These are phyloP conservation scores for Aphrocallistes beatrix DNA, from an alignment of 37 sponge, comb jelly and placozoan species.

Conservation along the genomic window DNA sequence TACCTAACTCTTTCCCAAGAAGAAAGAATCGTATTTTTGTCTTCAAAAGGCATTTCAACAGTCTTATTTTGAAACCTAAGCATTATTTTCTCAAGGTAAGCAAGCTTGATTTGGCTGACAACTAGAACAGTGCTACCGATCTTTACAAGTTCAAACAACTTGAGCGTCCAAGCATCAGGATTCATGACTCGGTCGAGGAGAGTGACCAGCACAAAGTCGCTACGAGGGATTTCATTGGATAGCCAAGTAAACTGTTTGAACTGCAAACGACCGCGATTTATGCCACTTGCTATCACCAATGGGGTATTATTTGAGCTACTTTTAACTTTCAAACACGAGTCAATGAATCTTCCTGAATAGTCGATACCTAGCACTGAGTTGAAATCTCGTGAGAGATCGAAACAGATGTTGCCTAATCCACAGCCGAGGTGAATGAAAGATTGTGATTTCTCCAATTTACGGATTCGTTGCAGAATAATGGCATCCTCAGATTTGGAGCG, in stretches of 20 bases:
- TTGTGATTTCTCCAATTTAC: neutral
- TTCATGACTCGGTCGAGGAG: neutral
- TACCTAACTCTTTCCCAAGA: neutral
- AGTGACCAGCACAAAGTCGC: neutral
- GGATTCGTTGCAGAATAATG: neutral
- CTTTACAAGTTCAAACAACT: neutral
- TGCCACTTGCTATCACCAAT: neutral
- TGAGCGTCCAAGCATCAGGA: neutral
- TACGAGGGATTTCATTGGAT: neutral
- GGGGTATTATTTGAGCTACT: neutral
- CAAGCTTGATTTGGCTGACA: neutral
- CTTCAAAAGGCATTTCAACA: neutral
- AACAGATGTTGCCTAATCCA: neutral
- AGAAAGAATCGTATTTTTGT: neutral
- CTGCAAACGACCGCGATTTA: neutral
- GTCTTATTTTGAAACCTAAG: neutral
- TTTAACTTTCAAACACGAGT: conserved; percentile 42
- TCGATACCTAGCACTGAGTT: conserved; percentile 55
- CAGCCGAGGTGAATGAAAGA: neutral
- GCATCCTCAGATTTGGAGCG: neutral
- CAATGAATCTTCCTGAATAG: conserved; percentile 57
- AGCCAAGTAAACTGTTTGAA: conserved; percentile 18
- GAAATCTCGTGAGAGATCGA: neutral
- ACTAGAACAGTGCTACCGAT: neutral
- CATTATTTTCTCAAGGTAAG: neutral